These are phyloP conservation scores for Troides aeacus DNA, from an alignment of 2,888 invertebrate genomes.

Conservation along the genomic window DNA sequence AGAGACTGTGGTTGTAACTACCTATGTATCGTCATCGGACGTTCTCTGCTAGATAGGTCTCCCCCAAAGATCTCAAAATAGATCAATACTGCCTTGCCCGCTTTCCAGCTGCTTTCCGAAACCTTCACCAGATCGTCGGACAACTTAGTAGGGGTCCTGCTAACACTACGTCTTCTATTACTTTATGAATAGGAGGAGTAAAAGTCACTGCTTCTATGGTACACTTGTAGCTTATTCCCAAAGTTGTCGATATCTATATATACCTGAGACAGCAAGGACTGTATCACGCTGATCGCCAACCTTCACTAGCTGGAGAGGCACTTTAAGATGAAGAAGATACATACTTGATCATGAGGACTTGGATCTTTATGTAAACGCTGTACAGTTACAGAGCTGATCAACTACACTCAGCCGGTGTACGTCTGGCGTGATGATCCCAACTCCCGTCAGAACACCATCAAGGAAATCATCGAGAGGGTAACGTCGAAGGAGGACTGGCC, in stretches of 20 bases:
- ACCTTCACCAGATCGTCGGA: not conserved
- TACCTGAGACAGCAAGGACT: too few relatives aligned
- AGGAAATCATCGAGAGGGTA: conserved; percentile 91
- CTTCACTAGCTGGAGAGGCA: too few relatives aligned
- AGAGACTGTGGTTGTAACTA: too few relatives aligned
- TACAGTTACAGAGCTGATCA: conserved; percentile 86
- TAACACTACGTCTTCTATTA: too few relatives aligned
- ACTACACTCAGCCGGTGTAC: conserved; percentile 96
- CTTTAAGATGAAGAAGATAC: too few relatives aligned
- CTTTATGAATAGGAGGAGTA: too few relatives aligned
- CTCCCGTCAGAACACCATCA: conserved; percentile 93
- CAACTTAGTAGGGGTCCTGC: not conserved
- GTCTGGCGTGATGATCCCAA: conserved; percentile 96
- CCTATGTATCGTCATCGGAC: not conserved
- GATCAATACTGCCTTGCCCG: not conserved
- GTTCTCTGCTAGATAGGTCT: not conserved
- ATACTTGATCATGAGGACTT: too few relatives aligned
- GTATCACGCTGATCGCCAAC: too few relatives aligned
- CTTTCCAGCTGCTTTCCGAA: not conserved
- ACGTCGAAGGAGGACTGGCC: conserved; percentile 94
- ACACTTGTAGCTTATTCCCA: too few relatives aligned
- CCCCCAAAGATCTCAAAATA: not conserved
- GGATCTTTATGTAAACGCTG: too few relatives aligned
- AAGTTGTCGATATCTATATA: too few relatives aligned
- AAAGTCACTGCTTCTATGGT: too few relatives aligned